phyloP scores from a whole-genome alignment of 2,888 invertebrate species.

The Scaptodrosophila latifasciaeformis region DNA sequence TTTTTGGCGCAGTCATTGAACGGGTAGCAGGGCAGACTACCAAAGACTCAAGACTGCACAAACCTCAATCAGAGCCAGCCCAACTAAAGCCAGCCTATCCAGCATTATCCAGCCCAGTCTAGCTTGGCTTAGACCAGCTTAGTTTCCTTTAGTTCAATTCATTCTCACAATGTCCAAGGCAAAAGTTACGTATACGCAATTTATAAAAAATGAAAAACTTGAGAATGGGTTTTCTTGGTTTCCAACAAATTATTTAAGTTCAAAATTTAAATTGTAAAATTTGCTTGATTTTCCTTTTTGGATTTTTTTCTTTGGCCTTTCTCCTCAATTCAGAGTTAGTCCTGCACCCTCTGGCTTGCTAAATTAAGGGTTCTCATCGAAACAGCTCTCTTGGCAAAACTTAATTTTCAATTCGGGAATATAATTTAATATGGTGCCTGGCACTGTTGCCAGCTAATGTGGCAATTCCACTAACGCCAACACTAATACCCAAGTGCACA shows the following conservation, averaged over 20 bases:
- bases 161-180: too few species aligned
- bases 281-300: neutral
- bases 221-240: constrained; percentile 1
- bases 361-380: too few species aligned
- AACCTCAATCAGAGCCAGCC: too few species aligned
- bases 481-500: constrained; percentile 39
- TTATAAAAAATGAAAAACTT: too few species aligned
- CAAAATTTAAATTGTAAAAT: constrained; percentile 12
- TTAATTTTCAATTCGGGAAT: neutral
- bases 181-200: constrained; percentile 51
- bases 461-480: constrained; percentile 16
- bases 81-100: too few species aligned
- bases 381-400: too few species aligned
- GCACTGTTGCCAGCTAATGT: neutral
- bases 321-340: too few species aligned
- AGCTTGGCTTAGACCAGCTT: too few species aligned
- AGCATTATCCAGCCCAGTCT: too few species aligned
- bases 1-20: constrained; percentile 49
- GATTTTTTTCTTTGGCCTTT: neutral
- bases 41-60: constrained; percentile 3
- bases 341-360: too few species aligned
- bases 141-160: too few species aligned
- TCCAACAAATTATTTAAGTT: constrained; percentile 9
- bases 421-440: constrained; percentile 34
- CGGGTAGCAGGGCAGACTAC: neutral